phyloP scores from a whole-genome alignment of 2,797 vertebrate species.

The Poecilia gillii region DNA sequence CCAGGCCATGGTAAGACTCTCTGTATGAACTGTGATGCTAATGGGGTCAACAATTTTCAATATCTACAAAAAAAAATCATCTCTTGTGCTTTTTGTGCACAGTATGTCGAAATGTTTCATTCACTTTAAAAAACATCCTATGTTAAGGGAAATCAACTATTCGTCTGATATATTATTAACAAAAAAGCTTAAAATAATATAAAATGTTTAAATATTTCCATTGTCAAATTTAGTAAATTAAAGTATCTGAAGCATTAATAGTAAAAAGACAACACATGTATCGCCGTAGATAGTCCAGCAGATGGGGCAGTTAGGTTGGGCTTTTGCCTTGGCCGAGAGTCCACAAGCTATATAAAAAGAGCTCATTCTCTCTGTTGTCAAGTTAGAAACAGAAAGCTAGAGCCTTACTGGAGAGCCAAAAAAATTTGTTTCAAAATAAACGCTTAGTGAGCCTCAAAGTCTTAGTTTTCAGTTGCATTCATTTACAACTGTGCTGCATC shows the following conservation, averaged over 20 bases:
- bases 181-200: background rate
- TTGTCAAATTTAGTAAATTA: background rate
- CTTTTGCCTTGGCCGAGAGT: background rate
- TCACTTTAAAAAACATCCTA: too few species aligned
- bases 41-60: background rate
- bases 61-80: background rate
- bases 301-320: slow-evolving; percentile 44
- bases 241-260: background rate
- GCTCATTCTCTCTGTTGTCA: background rate
- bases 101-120: background rate
- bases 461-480: background rate
- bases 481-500: too few species aligned
- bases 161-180: background rate
- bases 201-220: background rate
- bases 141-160: too few species aligned
- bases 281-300: slow-evolving; percentile 31
- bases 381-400: slow-evolving; percentile 2
- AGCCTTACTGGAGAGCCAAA: background rate
- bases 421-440: background rate
- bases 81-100: background rate
- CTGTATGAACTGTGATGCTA: background rate
- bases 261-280: slow-evolving; percentile 24
- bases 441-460: rapidly evolving
- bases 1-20: background rate
- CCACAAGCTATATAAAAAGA: background rate